These are phyloP conservation scores for Enteromius treurensis DNA, from an alignment of 2,797 vertebrate genomes.

Conservation along the genomic window DNA sequence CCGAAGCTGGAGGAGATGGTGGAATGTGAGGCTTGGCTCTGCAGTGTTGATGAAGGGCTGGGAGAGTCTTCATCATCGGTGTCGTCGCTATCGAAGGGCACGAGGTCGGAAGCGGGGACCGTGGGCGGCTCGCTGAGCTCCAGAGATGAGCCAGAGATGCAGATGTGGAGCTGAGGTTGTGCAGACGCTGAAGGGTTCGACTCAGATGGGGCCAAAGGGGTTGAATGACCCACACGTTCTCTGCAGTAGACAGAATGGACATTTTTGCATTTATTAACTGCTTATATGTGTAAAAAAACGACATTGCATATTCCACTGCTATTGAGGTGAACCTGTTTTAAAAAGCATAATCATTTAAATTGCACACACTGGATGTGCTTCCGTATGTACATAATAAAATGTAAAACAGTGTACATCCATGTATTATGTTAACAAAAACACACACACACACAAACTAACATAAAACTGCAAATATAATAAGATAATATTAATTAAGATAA, in stretches of 20 bases:
- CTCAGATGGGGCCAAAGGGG: conserved; percentile 53
- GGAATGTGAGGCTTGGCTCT: conserved; percentile 96
- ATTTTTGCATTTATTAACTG: not conserved
- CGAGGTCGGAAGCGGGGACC: conserved; percentile 81
- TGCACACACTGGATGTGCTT: too few relatives aligned
- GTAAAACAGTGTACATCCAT: too few relatives aligned
- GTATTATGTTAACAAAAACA: too few relatives aligned
- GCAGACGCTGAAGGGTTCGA: conserved; percentile 61
- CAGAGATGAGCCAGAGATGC: conserved; percentile 90
- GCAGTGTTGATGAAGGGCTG: conserved; percentile 93
- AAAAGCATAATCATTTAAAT: not conserved
- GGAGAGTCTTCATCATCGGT: conserved; percentile 95
- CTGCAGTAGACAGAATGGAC: conserved; percentile 57
- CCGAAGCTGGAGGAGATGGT: conserved; percentile 96
- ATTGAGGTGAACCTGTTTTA: not conserved
- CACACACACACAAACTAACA: too few relatives aligned
- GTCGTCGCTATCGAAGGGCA: conserved; percentile 96
- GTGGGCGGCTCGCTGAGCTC: conserved; percentile 82
- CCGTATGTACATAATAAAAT: too few relatives aligned
- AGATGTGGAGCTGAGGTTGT: conserved; percentile 90
- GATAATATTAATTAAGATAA: too few relatives aligned
- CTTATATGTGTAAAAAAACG: not conserved
- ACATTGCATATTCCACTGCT: not conserved
- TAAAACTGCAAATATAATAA: too few relatives aligned
- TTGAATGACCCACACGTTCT: conserved; percentile 66